Base-by-base conservation (phyloP, 2,888 invertebrate genomes). In the Crepidodera aurea region DNA sequence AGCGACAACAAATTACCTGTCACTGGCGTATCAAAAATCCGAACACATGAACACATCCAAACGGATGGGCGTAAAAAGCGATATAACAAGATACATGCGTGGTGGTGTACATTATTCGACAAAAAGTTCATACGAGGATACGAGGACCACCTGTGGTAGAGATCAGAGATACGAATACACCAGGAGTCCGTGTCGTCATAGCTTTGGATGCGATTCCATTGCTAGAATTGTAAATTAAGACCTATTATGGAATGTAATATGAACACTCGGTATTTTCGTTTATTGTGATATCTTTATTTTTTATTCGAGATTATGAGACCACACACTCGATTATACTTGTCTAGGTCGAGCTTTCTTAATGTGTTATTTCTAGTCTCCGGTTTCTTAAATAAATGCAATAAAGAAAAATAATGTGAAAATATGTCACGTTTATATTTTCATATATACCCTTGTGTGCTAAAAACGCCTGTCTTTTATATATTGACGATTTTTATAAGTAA, bases 201-300 rank as follows among this genome's bases (percentile, higher is more conserved):
- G n/a, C 39, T 39, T 16, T 7, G n/a, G 15, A 15, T 15, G 42
- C 18, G n/a, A 42, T 42, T 42, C 42, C 42, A 16, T 42, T 1
- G 19, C n/a, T 46, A 7, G 25, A 46, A 25, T 15, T 19, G 46
- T 46, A 46, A 25, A 46, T 46, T 12, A 46, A 46, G 25, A 46
- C n/a, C 12, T n/a, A 12, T 46, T 46, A 13, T 46, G 18, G 12
- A 16, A 16, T 46, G 46, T 46, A 46, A 46, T 27, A 25, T 46
- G 46, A 22, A 25, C 27, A 46, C 46, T 7, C n/a, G 25, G 12
- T 27, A 46, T 46, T 46, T 46, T 46, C 46, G n/a, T 46, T 46
- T 46, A 46, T 46, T 46, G 46, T 46, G 25, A 46, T 46, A 25
- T 46, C 46, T 46, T 46, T 46, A 46, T 46, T 46, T 6, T 46